A percentile compares a stretch with the other conserved stretches of the same genome.
These are phyloP conservation scores for Typhlichthys eigenmanni DNA, from an alignment of 2,797 vertebrate genomes.

Conservation along the genomic window DNA sequence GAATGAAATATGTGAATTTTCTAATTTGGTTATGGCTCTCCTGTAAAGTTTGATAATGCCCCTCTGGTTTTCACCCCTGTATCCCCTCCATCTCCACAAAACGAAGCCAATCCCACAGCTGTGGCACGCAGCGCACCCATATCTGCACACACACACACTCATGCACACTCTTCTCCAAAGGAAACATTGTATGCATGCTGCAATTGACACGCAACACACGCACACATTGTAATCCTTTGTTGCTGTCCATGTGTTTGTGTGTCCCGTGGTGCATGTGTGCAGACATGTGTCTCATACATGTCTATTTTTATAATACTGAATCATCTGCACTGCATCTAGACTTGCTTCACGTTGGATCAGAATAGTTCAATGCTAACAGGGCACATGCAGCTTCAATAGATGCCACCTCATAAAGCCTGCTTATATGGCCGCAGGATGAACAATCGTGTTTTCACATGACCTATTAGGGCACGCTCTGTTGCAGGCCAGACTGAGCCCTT, in stretches of 20 bases:
- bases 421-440: slow-evolving; percentile 46
- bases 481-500: slow-evolving; percentile 48
- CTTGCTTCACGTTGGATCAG: slow-evolving; percentile 50
- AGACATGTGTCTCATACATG: slow-evolving; percentile 6
- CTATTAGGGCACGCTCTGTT: slow-evolving; percentile 42
- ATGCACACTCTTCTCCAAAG: too few relatives aligned
- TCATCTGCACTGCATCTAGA: slow-evolving; percentile 28
- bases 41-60: too few relatives aligned
- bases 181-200: too few relatives aligned
- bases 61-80: too few relatives aligned
- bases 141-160: too few relatives aligned
- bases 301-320: slow-evolving; percentile 58
- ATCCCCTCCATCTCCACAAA: too few relatives aligned
- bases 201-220: too few relatives aligned
- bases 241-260: slow-evolving; percentile 20
- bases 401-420: slow-evolving; percentile 47
- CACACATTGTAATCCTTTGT: slow-evolving; percentile 17
- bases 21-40: too few relatives aligned
- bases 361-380: slow-evolving; percentile 37
- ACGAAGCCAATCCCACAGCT: too few relatives aligned
- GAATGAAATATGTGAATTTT: too few relatives aligned
- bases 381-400: slow-evolving; percentile 58
- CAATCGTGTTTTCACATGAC: slow-evolving; percentile 56
- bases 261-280: not conserved
- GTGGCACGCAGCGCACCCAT: too few relatives aligned